phyloP scores from a whole-genome alignment of 2,888 invertebrate genomes.

The Drosophila niveifrons region DNA sequence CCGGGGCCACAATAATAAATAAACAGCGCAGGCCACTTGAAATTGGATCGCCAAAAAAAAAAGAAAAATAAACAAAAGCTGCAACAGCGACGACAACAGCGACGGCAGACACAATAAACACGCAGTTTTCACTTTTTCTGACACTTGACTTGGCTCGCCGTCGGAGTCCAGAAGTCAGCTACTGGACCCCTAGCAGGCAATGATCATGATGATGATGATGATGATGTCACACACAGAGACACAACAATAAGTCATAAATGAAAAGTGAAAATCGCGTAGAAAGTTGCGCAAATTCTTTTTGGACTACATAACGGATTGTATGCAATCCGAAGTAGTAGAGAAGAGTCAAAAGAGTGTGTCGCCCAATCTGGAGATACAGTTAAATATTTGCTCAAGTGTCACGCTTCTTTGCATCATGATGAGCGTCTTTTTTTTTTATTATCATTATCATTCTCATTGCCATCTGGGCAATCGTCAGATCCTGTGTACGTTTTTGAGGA shows the following conservation, averaged over 20 bases:
- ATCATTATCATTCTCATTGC: slow-evolving; percentile 57
- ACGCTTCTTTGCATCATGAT: slow-evolving; percentile 75
- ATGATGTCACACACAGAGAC: slow-evolving; percentile 63
- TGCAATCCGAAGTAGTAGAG: slow-evolving; percentile 33
- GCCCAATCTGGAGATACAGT: slow-evolving; percentile 58
- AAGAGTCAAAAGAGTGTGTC: slow-evolving; percentile 17
- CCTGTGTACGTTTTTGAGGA: slow-evolving; percentile 81
- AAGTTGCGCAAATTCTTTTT: slow-evolving; percentile 78
- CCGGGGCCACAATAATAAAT: slow-evolving; percentile 74
- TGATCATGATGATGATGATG: slow-evolving; percentile 56
- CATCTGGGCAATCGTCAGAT: slow-evolving; percentile 51
- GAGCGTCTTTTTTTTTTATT: slow-evolving; percentile 24
- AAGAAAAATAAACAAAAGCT: slow-evolving; percentile 71
- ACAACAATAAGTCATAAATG: slow-evolving; percentile 77
- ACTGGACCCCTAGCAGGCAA: slow-evolving; percentile 39
- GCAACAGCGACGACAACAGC: slow-evolving; percentile 34
- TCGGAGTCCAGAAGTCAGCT: slow-evolving; percentile 72
- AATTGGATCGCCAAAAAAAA: slow-evolving; percentile 81
- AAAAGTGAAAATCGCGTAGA: slow-evolving; percentile 78
- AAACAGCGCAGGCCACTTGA: slow-evolving; percentile 76
- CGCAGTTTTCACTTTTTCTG: slow-evolving; percentile 78
- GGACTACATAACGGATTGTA: slow-evolving; percentile 56
- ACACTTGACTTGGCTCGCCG: slow-evolving; percentile 70
- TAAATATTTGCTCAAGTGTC: slow-evolving; percentile 77
- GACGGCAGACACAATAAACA: slow-evolving; percentile 62